phyloP scores from a whole-genome alignment of 2,797 vertebrate species.

The Enoplosus armatus region DNA sequence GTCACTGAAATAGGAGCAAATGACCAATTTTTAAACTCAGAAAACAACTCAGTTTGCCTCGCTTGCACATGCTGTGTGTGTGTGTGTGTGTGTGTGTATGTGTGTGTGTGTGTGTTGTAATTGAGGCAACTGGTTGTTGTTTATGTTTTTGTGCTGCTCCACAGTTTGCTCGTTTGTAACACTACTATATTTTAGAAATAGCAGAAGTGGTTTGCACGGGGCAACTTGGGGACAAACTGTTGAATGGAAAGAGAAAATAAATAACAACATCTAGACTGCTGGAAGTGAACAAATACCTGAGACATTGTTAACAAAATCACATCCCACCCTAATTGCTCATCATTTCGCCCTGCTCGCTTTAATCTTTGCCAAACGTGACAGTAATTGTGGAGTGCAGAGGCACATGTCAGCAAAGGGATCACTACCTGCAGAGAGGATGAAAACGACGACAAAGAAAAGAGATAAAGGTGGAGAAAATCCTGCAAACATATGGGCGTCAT shows the following conservation, averaged over 20 bases:
- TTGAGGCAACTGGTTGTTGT: slow-evolving; percentile 52
- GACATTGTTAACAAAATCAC: slow-evolving; percentile 34
- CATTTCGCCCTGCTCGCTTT: slow-evolving; percentile 44
- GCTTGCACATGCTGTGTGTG: not conserved
- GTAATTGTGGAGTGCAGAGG: slow-evolving; percentile 66
- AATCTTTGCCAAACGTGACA: slow-evolving; percentile 62
- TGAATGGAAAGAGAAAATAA: not conserved
- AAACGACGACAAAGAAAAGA: slow-evolving; percentile 44
- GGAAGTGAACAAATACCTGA: slow-evolving; percentile 33
- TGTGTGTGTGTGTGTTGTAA: slow-evolving; percentile 18
- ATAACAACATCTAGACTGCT: slow-evolving; percentile 9
- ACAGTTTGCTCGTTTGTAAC: slow-evolving; percentile 53
- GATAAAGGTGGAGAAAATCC: slow-evolving; percentile 32
- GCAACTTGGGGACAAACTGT: slow-evolving; percentile 40
- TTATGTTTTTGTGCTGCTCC: slow-evolving; percentile 38
- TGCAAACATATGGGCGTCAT: slow-evolving; percentile 19
- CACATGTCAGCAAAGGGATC: slow-evolving; percentile 66
- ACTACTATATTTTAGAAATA: slow-evolving; percentile 30
- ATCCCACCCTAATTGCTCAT: slow-evolving; percentile 58
- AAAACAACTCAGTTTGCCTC: slow-evolving; percentile 5
- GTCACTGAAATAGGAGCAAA: slow-evolving; percentile 58
- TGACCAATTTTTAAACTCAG: slow-evolving; percentile 29
- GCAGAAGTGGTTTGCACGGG: slow-evolving; percentile 32
- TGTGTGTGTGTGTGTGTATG: too few species aligned
- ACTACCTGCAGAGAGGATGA: slow-evolving; percentile 61